Evolutionary conservation across 2,797 vertebrate species (phyloP).

Genomic region (Neopelma chrysocephalum): DNA sequence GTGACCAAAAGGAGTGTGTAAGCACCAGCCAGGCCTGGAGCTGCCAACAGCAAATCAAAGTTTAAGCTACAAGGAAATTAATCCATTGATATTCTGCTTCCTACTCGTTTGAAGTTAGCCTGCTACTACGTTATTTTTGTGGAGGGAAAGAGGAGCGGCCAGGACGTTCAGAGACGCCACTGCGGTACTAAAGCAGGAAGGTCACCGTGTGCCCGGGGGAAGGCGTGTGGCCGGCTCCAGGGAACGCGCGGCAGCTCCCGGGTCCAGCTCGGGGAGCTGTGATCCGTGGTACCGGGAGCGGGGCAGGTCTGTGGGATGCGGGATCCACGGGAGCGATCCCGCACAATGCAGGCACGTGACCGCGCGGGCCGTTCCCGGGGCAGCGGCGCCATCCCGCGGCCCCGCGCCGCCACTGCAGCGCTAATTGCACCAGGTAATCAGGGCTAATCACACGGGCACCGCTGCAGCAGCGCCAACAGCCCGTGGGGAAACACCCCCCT

Average conservation of each 20-base stretch:
- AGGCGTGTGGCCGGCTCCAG: neutral
- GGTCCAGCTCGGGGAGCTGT: too few species aligned
- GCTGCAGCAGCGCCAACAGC: too few species aligned
- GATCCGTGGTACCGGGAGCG: too few species aligned
- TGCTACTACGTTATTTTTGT: neutral
- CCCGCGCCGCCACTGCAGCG: neutral
- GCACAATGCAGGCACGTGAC: neutral
- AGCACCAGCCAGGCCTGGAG: neutral
- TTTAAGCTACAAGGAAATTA: neutral
- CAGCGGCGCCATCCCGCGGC: neutral
- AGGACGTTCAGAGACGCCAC: neutral
- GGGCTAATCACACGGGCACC: too few species aligned
- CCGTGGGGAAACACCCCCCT: too few species aligned
- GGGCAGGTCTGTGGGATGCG: too few species aligned
- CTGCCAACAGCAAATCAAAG: neutral
- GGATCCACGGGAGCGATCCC: neutral
- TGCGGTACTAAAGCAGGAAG: neutral
- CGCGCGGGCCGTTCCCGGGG: neutral
- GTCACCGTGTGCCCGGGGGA: neutral
- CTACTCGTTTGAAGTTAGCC: neutral
- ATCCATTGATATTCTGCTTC: neutral
- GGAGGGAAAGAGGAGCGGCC: neutral
- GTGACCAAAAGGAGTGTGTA: accelerated
- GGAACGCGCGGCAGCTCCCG: neutral
- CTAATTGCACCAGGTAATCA: too few species aligned